Conservation (phyloP, 2,113 vertebrate species). For the Pogonocichla stellata region DNA sequence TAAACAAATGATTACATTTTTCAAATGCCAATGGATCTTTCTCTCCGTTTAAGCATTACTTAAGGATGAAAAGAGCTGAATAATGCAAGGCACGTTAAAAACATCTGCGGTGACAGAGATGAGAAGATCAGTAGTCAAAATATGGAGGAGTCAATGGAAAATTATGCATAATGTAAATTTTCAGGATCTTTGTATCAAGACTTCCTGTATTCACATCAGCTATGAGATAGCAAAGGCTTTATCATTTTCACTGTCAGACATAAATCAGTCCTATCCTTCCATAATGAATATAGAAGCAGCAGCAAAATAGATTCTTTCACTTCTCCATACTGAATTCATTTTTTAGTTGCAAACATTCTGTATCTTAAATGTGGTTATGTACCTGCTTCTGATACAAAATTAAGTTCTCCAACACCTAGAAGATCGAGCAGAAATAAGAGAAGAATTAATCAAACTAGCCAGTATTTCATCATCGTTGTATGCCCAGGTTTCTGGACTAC, state of each 20-base stretch:
- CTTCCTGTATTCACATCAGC: not conserved
- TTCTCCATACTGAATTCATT: not conserved
- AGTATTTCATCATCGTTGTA: not conserved
- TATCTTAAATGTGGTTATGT: not conserved
- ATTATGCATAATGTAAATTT: not conserved
- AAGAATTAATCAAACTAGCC: not conserved
- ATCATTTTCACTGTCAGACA: not conserved
- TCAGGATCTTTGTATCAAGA: not conserved
- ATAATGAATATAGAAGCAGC: not conserved
- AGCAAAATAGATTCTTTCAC: not conserved
- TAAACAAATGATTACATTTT: not conserved
- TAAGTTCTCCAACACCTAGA: not conserved
- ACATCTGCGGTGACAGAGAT: not conserved
- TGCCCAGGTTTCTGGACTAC: not conserved
- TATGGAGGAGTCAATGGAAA: not conserved
- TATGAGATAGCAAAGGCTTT: not conserved
- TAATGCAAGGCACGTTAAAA: not conserved
- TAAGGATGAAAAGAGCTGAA: not conserved
- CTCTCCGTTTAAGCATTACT: not conserved
- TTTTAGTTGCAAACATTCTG: not conserved
- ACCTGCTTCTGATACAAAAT: not conserved
- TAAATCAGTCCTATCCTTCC: not conserved
- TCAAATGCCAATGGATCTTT: not conserved
- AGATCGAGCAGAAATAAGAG: not conserved
- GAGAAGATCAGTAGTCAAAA: slow-evolving; percentile 4